These are phyloP conservation scores for Aphis gossypii DNA, from an alignment of 1,140 invertebrate genomes.

Conservation along the genomic window DNA sequence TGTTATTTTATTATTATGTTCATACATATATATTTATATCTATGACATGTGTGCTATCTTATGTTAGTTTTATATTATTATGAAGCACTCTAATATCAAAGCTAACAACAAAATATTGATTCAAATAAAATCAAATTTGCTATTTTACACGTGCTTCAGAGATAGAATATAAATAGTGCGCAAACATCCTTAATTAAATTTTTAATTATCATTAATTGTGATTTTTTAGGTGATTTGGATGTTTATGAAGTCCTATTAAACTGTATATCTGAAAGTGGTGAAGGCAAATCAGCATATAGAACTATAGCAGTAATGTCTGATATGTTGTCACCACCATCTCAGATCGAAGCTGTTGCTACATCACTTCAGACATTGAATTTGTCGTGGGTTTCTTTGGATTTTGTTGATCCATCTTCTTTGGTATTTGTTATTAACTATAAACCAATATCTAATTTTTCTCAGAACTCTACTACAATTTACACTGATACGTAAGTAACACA, in stretches of 20 bases:
- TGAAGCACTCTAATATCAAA: neutral
- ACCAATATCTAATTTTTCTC: neutral
- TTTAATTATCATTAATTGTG: neutral
- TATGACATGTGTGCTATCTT: too few relatives aligned
- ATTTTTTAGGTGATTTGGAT: conserved; percentile 18
- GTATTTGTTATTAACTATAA: conserved; percentile 43
- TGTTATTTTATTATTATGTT: neutral
- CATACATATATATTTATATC: neutral
- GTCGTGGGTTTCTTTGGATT: conserved; percentile 65
- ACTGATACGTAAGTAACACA: conserved; percentile 24
- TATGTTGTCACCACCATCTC: conserved; percentile 63
- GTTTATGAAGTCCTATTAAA: conserved; percentile 65
- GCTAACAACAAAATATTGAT: neutral
- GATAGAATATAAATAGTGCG: neutral
- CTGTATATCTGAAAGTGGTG: conserved; percentile 61
- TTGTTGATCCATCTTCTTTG: conserved; percentile 14
- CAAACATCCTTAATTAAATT: neutral
- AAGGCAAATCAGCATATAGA: conserved; percentile 61
- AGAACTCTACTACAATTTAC: conserved; percentile 22
- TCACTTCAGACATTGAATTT: conserved; percentile 67
- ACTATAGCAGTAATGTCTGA: conserved; percentile 59
- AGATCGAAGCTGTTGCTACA: conserved; percentile 66
- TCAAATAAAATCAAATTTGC: neutral
- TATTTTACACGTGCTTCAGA: neutral
- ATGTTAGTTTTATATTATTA: neutral